Evolutionary conservation across 2,113 vertebrate species (phyloP).

Genomic region (Alaudala cheleensis): DNA sequence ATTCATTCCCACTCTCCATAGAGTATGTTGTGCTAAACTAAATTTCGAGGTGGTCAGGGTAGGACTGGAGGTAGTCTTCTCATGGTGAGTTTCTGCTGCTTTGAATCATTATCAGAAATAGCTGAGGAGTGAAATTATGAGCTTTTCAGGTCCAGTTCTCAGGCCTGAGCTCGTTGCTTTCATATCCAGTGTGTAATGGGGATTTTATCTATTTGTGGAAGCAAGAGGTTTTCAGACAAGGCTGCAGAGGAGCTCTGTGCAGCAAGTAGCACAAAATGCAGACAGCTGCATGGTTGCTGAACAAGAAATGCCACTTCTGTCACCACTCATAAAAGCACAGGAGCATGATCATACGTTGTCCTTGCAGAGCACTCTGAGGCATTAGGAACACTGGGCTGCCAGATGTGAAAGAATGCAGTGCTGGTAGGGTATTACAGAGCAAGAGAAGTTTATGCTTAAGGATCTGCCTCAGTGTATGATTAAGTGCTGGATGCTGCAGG

Average conservation of each 20-base stretch:
- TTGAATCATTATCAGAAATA: neutral
- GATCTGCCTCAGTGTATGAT: neutral
- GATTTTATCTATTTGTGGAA: neutral
- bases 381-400: neutral
- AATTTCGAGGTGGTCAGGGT: neutral
- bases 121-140: neutral
- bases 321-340: neutral
- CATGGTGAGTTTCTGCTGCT: neutral
- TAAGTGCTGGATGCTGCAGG: neutral
- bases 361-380: accelerated
- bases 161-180: neutral
- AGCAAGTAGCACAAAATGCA: neutral
- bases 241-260: neutral
- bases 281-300: neutral
- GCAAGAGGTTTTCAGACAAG: neutral
- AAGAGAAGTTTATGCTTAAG: neutral
- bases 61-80: neutral
- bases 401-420: neutral
- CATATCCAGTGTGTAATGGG: neutral
- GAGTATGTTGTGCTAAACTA: neutral
- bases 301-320: neutral
- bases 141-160: neutral
- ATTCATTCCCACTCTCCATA: neutral
- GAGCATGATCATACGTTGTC: accelerated
- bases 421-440: neutral